Conservation (phyloP, 2,888 invertebrate genomes). For the Leucoma salicis region DNA sequence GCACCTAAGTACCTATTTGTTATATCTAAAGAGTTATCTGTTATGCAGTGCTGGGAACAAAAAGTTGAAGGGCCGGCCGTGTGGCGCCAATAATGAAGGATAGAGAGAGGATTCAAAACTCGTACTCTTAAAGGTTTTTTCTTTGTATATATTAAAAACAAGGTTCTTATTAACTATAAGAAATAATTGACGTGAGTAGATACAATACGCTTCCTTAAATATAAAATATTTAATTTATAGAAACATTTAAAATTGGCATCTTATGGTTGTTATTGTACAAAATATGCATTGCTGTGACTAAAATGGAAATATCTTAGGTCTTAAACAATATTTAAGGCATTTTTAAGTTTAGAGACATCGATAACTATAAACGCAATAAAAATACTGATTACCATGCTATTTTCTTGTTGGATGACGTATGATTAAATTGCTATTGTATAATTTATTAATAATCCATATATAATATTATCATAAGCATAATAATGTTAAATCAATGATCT, state of each 20-base stretch:
- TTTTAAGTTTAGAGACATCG: no score
- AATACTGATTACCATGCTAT: no score
- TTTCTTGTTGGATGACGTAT: no score
- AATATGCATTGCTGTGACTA: no score
- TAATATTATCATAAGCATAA: no score
- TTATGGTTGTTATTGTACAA: no score
- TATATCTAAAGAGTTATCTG: constrained; percentile 29
- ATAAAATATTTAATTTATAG: neutral
- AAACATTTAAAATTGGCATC: neutral
- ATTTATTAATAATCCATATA: no score
- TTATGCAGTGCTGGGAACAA: constrained; percentile 26
- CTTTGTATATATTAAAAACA: neutral
- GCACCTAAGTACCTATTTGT: constrained; percentile 23
- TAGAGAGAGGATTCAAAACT: constrained; percentile 19
- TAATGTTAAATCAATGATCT: no score
- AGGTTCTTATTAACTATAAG: neutral
- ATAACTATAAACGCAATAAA: no score
- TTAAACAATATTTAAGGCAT: no score
- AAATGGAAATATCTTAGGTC: no score
- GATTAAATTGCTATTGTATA: no score
- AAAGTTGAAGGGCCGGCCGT: constrained; percentile 24
- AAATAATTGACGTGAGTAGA: neutral
- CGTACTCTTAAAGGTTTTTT: neutral
- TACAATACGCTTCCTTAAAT: neutral
- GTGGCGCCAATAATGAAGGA: constrained; percentile 28